Percentiles rank a stretch among this genome's conserved stretches.
Conservation (phyloP, 2,113 vertebrate species). For the Neopipo cinnamomea region DNA sequence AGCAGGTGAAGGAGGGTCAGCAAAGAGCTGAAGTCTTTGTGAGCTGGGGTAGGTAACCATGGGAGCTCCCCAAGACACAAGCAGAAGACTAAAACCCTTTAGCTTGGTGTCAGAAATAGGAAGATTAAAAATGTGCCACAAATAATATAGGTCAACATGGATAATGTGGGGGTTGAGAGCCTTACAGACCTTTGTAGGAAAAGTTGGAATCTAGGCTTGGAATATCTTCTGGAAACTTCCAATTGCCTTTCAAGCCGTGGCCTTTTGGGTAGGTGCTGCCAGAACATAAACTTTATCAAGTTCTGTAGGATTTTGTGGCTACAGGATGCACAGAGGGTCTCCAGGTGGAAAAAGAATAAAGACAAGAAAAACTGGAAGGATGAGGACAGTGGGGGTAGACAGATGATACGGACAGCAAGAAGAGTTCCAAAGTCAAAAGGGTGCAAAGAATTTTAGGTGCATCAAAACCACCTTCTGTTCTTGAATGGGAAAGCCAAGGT, state of each 20-base stretch:
- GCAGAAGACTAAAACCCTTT: background rate
- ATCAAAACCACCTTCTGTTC: background rate
- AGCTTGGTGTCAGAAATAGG: background rate
- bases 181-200: background rate
- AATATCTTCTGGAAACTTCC: background rate
- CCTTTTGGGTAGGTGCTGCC: background rate
- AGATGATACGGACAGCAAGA: background rate
- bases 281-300: fast-evolving
- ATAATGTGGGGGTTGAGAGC: background rate
- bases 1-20: background rate
- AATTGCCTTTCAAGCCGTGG: background rate
- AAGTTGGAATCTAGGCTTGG: background rate
- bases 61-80: background rate
- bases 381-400: background rate
- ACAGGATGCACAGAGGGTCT: background rate
- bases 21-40: background rate
- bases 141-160: background rate
- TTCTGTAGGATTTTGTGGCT: background rate
- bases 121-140: background rate
- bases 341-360: background rate
- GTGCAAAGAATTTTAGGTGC: background rate
- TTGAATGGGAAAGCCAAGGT: background rate
- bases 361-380: background rate
- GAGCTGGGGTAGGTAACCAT: background rate
- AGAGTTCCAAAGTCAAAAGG: background rate